Base-by-base conservation (phyloP, 2,113 vertebrate species). In the Eptesicus fuscus region DNA sequence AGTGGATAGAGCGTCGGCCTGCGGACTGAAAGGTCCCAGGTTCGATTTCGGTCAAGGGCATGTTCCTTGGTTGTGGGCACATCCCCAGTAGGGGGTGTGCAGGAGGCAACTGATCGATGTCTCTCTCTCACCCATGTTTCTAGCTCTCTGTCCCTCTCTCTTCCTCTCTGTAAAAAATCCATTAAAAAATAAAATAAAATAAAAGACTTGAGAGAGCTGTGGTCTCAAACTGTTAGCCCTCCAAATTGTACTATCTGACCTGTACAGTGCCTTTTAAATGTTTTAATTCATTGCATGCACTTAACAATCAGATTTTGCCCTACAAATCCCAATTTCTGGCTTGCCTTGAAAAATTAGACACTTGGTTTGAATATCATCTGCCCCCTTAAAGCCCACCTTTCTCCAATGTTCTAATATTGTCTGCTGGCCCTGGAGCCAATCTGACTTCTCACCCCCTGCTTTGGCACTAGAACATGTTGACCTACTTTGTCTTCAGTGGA, bases 381-480 rank as follows among this genome's bases (percentile, higher is more conserved):
- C 37, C 79, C 28, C 61, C 71, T 32, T 14, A n/a, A 7, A 28
- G 28, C n/a, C 14, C 13, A 51, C 22, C 2, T 11, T 65, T 59
- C n/a, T 56, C 47, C 42, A 12, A 2, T 5, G 42, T 67, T 74
- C 35, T 7, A 30, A 4, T 80, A 18, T 23, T 30, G 37, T 32
- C 73, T 35, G 10, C 37, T n/a, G 49, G 9, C 28, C 42, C 90
- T 18, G 37, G 35, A 73, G 51, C 14, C 0, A 0, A 22, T n/a
- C 35, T 47, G 67, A 37, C 51, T 37, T 53, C 65, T 35, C 23
- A 28, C 3, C 23, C 17, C 22, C 30, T 17, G 69, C 17, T 28
- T 16, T 0, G 40, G 30, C 9, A 11, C 20, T 9, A 7, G 78
- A 22, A 37, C 2, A 12, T 32, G 17, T 7, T 4, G 0, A 9